Conservation (phyloP, 2,797 vertebrate species). For the Peromyscus nudipes region DNA sequence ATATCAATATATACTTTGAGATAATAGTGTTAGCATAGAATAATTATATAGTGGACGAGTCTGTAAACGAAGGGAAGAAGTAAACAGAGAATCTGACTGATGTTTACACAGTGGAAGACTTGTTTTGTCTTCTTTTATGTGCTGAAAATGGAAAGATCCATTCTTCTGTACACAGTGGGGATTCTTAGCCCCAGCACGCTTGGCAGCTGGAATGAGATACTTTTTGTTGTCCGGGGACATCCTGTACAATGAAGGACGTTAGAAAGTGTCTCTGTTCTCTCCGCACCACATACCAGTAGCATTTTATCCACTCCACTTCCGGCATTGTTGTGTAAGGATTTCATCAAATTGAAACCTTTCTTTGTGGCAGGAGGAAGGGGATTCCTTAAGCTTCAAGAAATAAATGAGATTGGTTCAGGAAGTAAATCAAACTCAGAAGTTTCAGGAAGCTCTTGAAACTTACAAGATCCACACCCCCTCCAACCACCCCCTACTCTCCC, state of each 20-base stretch:
- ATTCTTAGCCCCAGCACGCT: not conserved
- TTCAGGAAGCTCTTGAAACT: not conserved
- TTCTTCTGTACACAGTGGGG: not conserved
- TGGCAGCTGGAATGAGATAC: not conserved
- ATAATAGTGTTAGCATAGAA: not conserved
- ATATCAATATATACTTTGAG: not conserved
- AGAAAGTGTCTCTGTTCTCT: not conserved
- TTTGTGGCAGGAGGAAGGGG: not conserved
- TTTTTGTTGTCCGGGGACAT: not conserved
- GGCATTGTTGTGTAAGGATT: constrained; percentile 12
- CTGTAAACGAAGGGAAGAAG: not conserved
- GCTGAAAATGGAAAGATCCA: not conserved
- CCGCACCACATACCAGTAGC: not conserved
- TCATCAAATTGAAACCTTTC: not conserved
- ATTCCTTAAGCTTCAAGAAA: not conserved
- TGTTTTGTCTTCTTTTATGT: constrained; percentile 10
- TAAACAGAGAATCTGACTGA: not conserved
- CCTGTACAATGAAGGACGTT: not conserved
- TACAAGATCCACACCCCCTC: not conserved
- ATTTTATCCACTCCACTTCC: not conserved
- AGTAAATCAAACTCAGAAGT: not conserved
- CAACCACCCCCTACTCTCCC: not conserved
- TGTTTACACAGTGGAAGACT: not conserved
- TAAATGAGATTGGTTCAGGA: not conserved
- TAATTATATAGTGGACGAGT: not conserved